Percentiles rank a stretch among this genome's conserved stretches.
These are phyloP conservation scores for Polypedilum vanderplanki DNA, from an alignment of 1,140 invertebrate species.

Conservation along the genomic window DNA sequence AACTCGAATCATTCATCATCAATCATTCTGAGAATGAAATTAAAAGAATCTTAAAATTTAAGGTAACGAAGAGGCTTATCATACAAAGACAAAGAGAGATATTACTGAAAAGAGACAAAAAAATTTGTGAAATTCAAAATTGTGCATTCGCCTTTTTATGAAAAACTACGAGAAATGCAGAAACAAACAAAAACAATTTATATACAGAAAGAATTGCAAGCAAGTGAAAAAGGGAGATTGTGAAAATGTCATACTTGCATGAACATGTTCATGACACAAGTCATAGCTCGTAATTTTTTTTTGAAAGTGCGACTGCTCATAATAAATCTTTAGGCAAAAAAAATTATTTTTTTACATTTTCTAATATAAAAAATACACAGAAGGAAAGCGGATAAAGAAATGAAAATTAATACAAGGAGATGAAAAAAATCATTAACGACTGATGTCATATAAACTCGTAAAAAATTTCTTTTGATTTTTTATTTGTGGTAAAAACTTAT, in stretches of 20 bases:
- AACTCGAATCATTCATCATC: background rate
- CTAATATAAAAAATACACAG: background rate
- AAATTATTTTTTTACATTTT: constrained; percentile 20
- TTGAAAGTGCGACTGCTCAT: background rate
- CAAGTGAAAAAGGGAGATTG: no score
- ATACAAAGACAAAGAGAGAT: background rate
- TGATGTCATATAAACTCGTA: background rate
- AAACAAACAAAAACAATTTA: no score
- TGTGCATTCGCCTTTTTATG: background rate
- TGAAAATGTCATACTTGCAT: no score
- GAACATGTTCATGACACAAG: background rate
- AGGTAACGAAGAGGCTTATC: background rate
- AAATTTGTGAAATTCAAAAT: constrained; percentile 13
- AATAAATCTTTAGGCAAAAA: constrained; percentile 8
- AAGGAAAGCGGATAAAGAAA: background rate
- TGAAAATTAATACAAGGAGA: background rate
- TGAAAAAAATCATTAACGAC: no score
- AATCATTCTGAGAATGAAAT: background rate
- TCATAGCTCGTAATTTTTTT: background rate
- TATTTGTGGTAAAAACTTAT: background rate
- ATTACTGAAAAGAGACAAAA: background rate
- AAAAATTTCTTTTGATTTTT: background rate
- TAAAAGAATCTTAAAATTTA: background rate
- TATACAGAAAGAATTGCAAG: no score
- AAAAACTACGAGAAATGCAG: background rate